Conservation (phyloP, 2,113 vertebrate species). For the Scalopus aquaticus region DNA sequence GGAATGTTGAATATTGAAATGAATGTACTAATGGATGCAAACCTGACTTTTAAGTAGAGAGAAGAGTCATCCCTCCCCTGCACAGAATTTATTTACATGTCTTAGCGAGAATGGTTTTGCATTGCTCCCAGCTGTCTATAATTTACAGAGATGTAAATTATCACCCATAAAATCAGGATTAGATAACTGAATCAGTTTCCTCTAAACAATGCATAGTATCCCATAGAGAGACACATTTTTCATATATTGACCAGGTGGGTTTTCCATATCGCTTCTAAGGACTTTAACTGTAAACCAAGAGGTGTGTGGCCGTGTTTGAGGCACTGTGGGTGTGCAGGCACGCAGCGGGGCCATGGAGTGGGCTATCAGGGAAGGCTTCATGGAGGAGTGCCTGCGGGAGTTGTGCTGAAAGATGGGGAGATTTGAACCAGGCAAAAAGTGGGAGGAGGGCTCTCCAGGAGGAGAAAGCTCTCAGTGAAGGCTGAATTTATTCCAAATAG, state of each 20-base stretch:
- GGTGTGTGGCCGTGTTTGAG: not conserved
- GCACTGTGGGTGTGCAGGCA: not conserved
- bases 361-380: not conserved
- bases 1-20: constrained; percentile 31
- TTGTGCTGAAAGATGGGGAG: not conserved
- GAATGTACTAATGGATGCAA: not conserved
- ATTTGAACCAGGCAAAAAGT: not conserved
- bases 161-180: not conserved
- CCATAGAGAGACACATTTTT: not conserved
- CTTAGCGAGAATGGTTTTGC: not conserved
- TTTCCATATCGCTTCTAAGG: not conserved
- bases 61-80: not conserved
- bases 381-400: not conserved
- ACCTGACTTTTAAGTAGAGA: not conserved
- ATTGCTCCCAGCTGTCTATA: not conserved
- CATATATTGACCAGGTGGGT: not conserved
- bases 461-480: not conserved
- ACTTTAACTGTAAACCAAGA: not conserved
- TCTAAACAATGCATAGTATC: not conserved
- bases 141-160: not conserved
- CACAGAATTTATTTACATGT: not conserved
- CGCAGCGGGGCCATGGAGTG: not conserved
- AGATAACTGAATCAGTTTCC: not conserved
- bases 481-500: not conserved
- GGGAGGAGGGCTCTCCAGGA: not conserved